Conservation (phyloP, 1,140 invertebrate genomes). For the Babylonia areolata region DNA sequence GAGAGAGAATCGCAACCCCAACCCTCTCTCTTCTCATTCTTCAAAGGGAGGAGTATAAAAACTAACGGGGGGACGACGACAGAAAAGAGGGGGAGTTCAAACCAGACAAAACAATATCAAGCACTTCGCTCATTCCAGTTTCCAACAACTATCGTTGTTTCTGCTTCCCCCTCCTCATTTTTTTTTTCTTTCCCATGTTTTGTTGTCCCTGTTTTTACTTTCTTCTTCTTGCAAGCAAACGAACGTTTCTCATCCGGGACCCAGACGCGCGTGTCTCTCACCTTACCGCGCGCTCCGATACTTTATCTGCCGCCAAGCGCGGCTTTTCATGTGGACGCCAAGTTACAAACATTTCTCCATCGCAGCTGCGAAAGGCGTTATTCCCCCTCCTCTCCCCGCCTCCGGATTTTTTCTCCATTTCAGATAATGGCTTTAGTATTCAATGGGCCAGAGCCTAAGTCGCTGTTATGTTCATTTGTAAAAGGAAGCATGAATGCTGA, state of each 20-base stretch:
- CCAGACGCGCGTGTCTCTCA: slow-evolving; percentile 1
- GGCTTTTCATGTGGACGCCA: slow-evolving; percentile 32
- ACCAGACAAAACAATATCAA: background rate
- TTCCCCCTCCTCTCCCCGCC: background rate
- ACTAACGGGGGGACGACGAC: background rate
- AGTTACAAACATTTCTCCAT: slow-evolving; percentile 38
- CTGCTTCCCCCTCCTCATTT: background rate
- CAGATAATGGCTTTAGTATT: slow-evolving; percentile 42
- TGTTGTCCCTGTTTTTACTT: background rate
- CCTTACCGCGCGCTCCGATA: slow-evolving; percentile 15
- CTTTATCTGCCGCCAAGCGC: slow-evolving; percentile 28
- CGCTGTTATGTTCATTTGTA: slow-evolving; percentile 42
- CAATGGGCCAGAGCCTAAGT: slow-evolving; percentile 36
- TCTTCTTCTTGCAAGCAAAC: background rate
- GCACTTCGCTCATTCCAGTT: slow-evolving; percentile 2
- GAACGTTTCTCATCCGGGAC: background rate
- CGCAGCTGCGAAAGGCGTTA: slow-evolving; percentile 32
- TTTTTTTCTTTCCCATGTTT: background rate
- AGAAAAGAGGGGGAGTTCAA: background rate
- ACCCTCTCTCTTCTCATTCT: no score
- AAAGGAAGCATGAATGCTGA: slow-evolving; percentile 42
- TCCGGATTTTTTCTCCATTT: slow-evolving; percentile 33
- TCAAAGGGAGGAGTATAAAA: no score
- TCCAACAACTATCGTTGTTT: background rate
- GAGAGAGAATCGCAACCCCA: background rate